phyloP scores from a whole-genome alignment of 2,113 vertebrate genomes.

The Rhinolophus sinicus region DNA sequence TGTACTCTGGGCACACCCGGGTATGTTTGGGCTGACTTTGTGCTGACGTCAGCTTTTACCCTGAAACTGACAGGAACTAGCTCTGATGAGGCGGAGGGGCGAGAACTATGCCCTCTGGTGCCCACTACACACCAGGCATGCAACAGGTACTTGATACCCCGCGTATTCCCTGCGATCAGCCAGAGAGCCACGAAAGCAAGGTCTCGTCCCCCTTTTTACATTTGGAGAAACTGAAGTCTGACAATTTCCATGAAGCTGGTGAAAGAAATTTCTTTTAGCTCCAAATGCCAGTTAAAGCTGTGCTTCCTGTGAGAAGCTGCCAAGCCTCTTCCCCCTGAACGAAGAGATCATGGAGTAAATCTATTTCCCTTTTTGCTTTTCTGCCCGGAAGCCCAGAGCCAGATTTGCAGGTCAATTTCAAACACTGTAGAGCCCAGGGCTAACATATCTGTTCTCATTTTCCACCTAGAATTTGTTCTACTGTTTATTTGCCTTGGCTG shows the following conservation, averaged over 20 bases:
- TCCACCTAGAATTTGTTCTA: neutral
- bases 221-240: neutral
- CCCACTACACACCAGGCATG: rapidly evolving
- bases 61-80: neutral
- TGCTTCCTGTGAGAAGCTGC: neutral
- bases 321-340: neutral
- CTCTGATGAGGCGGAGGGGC: neutral
- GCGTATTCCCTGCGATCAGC: neutral
- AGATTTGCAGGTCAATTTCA: neutral
- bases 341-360: neutral
- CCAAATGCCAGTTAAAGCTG: neutral
- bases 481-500: neutral
- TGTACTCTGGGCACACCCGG: rapidly evolving
- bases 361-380: neutral
- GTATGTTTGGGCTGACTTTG: neutral
- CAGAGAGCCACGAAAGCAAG: neutral
- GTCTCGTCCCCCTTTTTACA: neutral
- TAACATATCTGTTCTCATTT: neutral
- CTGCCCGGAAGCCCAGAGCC: neutral
- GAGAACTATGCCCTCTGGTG: neutral
- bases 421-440: neutral
- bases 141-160: neutral
- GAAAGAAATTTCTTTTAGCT: neutral
- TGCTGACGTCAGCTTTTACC: neutral
- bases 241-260: neutral